Base-by-base conservation (phyloP, 2,113 vertebrate genomes). In the Hydrochoerus hydrochaeris region DNA sequence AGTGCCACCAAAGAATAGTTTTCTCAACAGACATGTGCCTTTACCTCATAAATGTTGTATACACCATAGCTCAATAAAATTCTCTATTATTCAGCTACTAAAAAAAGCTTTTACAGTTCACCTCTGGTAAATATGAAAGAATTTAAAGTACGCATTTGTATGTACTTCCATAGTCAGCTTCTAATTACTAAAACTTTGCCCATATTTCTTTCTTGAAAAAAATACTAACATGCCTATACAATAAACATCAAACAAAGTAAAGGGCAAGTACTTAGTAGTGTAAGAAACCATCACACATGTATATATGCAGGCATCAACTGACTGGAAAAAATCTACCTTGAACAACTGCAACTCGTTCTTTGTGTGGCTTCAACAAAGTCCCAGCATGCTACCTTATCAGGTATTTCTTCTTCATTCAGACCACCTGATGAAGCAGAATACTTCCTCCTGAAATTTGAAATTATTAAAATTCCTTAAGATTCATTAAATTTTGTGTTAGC, bases 351-450 rank as follows among this genome's bases (percentile, higher is more conserved):
- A 97, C 98, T 99, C 95, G 99, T 99, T 98, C 99, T 99, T 96
- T 99, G 99, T 0, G 99, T 99, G 95, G 99, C 98, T 98, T 99
- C 99, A 84, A 99, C 99, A 98, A 99, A 99, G 98, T 99, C 99
- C 99, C 99, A 99, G 90, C 98, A 98, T 97, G 98, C 99, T 78
- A 99, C 96, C 98, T 99, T 99, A 93, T 99, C 99, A 62, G 96
- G 94, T 84, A 97, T 98, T 94, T 99, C 99, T 69, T 99, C 99
- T 91, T 99, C 99, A 97, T 99, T 99, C 38, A 99, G 98, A 98
- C 99, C 99, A 96, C 99, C 99, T 90, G 99, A 98, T 84, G 99
- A 99, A 90, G 99, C 99, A 90, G 99, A 99, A 98, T 99, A 99
- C 95, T 99, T 99, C 86, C 99, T 99, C 98, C 99, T 99, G 94